Base-by-base conservation (phyloP, 2,113 vertebrate genomes). In the Psettodes erumei region DNA sequence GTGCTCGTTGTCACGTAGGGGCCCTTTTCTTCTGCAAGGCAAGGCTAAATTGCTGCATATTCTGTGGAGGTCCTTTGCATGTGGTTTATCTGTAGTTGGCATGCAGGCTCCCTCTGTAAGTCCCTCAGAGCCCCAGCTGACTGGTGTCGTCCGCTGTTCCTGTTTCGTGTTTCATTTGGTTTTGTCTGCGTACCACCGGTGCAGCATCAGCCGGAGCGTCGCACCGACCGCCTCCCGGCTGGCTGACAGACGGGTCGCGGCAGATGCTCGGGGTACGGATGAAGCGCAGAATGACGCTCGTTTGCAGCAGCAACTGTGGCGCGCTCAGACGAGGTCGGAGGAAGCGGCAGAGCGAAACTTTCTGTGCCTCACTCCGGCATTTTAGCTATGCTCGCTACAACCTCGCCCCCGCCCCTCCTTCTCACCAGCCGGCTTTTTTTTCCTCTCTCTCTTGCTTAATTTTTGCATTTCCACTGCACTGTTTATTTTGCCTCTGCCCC, bases 281-380 rank as follows among this genome's bases (percentile, higher is more conserved):
- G 65, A 88, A 25, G 71, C 77, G 64, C 38, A 83, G 84, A 91
- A 79, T 83, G 86, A 90, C 62, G 54, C 77, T 88, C 58, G 45
- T 81, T 23, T 88, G 65, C 72, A 59, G 79, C n/a, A 77, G 67
- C 55, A 28, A 82, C 58, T 62, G 58, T 67, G 65, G 55, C 62
- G 63, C 77, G 69, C 64, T 66, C 28, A 61, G 25, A 67, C 63
- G 47, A 71, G 54, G 59, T 60, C n/a, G 38, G 69, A 77, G 69
- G 79, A 81, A 83, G 77, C 63, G 71, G 74, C 23, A 47, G 42
- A 82, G 79, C 60, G 40, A 78, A 71, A 82, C 50, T 40, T 43
- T 60, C 25, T 16, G 62, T 66, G 79, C 53, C 18, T 77, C 40
- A 62, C 64, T 89, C 59, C 70, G 62, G 79, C 85, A 86, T 86